phyloP scores from a whole-genome alignment of 2,113 vertebrate genomes.

The Xyliphius kryptos region DNA sequence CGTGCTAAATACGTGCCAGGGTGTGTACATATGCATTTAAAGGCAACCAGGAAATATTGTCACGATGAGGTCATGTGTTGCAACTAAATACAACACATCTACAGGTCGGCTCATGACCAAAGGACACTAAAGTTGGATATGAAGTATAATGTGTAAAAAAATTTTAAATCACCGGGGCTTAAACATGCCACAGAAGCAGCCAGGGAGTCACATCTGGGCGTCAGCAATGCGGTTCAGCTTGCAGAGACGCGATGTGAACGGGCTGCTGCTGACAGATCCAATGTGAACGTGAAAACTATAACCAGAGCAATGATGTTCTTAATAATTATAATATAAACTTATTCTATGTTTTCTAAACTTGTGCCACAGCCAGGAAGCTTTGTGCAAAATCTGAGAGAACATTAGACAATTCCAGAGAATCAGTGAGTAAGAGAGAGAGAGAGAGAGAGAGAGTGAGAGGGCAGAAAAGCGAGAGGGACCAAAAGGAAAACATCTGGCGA shows the following conservation, averaged over 20 bases:
- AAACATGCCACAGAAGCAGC: too few species aligned
- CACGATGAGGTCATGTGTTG: too few species aligned
- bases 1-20: too few species aligned
- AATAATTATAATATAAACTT: slow-evolving; percentile 24
- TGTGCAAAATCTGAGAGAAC: slow-evolving; percentile 22
- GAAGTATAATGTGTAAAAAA: too few species aligned
- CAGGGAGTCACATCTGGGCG: slow-evolving; percentile 19
- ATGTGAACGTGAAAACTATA: not conserved
- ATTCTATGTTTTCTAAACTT: slow-evolving; percentile 17
- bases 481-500: slow-evolving; percentile 69
- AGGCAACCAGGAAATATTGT: too few species aligned
- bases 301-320: slow-evolving; percentile 29
- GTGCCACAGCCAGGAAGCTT: slow-evolving; percentile 37
- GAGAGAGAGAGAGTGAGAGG: slow-evolving; percentile 10
- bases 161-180: too few species aligned
- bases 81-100: too few species aligned
- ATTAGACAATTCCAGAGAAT: slow-evolving; percentile 10
- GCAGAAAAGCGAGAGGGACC: slow-evolving; percentile 32
- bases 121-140: too few species aligned
- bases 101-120: too few species aligned
- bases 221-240: slow-evolving; percentile 4
- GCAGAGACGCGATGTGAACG: slow-evolving; percentile 7
- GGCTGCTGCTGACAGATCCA: slow-evolving; percentile 12
- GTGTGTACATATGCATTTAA: too few species aligned
- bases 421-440: slow-evolving; percentile 15